These are phyloP conservation scores for Mellilla xanthometata DNA, from an alignment of 2,888 invertebrate species.

Conservation along the genomic window DNA sequence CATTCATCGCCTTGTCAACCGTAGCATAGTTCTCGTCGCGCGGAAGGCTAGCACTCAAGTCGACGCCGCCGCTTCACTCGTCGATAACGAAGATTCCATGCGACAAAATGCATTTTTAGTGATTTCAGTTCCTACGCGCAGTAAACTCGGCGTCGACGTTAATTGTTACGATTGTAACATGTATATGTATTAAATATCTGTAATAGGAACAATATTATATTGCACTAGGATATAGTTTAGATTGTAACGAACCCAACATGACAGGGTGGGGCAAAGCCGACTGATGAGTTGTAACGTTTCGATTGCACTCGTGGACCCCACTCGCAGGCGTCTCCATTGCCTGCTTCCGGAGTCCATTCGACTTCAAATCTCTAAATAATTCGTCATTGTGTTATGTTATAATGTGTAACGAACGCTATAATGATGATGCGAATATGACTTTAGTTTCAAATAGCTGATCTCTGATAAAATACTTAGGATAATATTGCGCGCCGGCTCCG, in stretches of 20 bases:
- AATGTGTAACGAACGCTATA: conserved; percentile 26
- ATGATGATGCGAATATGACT: conserved; percentile 17
- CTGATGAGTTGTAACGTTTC: conserved; percentile 9
- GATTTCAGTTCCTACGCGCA: conserved; percentile 8
- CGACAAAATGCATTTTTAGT: too few relatives aligned
- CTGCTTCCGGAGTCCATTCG: too few relatives aligned
- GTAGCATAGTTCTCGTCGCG: too few relatives aligned
- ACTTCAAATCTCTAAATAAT: too few relatives aligned
- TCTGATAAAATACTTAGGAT: conserved; percentile 40
- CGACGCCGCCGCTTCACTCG: neutral
- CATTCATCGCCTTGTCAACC: neutral
- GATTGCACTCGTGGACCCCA: conserved; percentile 12
- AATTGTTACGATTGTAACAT: conserved; percentile 1
- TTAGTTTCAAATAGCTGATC: conserved; percentile 48
- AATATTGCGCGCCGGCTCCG: conserved; percentile 7
- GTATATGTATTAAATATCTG: conserved; percentile 20
- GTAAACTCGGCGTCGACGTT: conserved; percentile 1
- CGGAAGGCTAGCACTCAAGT: neutral
- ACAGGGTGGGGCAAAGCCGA: conserved; percentile 37
- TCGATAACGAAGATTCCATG: too few relatives aligned
- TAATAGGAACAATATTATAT: conserved; percentile 15
- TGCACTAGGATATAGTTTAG: conserved; percentile 14
- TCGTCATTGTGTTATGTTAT: too few relatives aligned
- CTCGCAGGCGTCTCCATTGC: too few relatives aligned
- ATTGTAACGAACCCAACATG: conserved; percentile 27